These are phyloP conservation scores for Sinonovacula constricta DNA, from an alignment of 1,140 invertebrate species.

Conservation along the genomic window DNA sequence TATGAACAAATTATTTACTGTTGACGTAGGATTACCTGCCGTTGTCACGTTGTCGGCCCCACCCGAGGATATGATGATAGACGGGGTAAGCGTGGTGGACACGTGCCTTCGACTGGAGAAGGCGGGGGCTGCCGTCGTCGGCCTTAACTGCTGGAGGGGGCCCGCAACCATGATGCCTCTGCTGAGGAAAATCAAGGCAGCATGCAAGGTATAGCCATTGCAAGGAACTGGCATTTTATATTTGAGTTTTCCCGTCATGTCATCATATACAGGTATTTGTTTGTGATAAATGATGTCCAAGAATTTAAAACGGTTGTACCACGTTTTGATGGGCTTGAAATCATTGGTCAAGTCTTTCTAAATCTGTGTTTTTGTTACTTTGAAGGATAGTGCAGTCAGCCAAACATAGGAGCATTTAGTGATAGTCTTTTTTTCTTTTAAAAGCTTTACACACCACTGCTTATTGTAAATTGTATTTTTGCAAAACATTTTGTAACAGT, in stretches of 20 bases:
- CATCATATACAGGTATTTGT: not conserved
- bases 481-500: not conserved
- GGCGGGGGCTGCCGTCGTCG: conserved; percentile 65
- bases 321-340: too few species aligned
- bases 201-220: conserved; percentile 47
- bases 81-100: conserved; percentile 50
- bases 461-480: too few species aligned
- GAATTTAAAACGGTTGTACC: not conserved
- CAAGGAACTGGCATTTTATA: not conserved
- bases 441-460: too few species aligned
- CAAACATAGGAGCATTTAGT: too few species aligned
- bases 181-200: conserved; percentile 52
- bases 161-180: conserved; percentile 62
- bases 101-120: conserved; percentile 60
- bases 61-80: conserved; percentile 16
- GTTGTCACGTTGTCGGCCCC: conserved; percentile 58
- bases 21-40: conserved; percentile 33
- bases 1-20: too few species aligned
- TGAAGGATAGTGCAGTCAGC: too few species aligned
- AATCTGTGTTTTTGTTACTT: too few species aligned
- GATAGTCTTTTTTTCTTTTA: too few species aligned
- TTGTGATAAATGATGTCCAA: not conserved
- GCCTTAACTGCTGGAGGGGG: conserved; percentile 65
- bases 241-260: not conserved
- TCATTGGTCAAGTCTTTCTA: too few species aligned